phyloP scores from a whole-genome alignment of 53 echinoderm and acorn worm species.

The Echinarachnius parma region DNA sequence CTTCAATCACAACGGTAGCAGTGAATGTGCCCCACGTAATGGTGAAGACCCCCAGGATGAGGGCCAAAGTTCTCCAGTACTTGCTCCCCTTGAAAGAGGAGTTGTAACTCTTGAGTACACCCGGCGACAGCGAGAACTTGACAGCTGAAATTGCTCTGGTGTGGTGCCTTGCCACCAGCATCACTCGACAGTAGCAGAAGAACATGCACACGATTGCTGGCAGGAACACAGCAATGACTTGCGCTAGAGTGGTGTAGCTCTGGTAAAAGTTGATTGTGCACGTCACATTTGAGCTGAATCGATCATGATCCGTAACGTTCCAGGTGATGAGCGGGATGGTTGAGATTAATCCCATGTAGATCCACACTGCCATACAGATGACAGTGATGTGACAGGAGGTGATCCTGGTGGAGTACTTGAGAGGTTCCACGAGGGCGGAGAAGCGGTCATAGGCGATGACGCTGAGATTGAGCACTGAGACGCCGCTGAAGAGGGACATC shows the following conservation, averaged over 20 bases:
- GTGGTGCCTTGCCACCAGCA: slow-evolving; percentile 88
- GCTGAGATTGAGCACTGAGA: slow-evolving; percentile 73
- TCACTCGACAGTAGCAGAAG: slow-evolving; percentile 79
- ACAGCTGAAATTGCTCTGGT: slow-evolving; percentile 95
- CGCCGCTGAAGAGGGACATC: slow-evolving; percentile 62
- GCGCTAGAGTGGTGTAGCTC: slow-evolving; percentile 63
- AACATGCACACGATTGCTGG: slow-evolving; percentile 71
- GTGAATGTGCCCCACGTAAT: slow-evolving; percentile 77
- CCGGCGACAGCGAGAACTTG: slow-evolving; percentile 73
- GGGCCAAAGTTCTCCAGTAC: slow-evolving; percentile 79
- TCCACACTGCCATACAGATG: slow-evolving; percentile 37
- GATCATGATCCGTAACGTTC: slow-evolving; percentile 1
- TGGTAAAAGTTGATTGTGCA: slow-evolving; percentile 39
- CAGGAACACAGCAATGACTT: slow-evolving; percentile 59
- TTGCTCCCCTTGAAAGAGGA: slow-evolving; percentile 91
- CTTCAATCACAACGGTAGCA: slow-evolving; percentile 47
- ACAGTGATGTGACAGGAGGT: slow-evolving; percentile 61
- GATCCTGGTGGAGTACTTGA: slow-evolving; percentile 73
- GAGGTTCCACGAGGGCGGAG: slow-evolving; percentile 84
- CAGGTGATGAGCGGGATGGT: slow-evolving; percentile 33
- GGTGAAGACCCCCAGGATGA: slow-evolving; percentile 80
- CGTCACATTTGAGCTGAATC: slow-evolving; percentile 3
- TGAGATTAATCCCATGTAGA: slow-evolving; percentile 51
- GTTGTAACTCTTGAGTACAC: slow-evolving; percentile 72
- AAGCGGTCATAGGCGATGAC: slow-evolving; percentile 87